Conservation (phyloP, 2,113 vertebrate species). For the Xerus inauris region DNA sequence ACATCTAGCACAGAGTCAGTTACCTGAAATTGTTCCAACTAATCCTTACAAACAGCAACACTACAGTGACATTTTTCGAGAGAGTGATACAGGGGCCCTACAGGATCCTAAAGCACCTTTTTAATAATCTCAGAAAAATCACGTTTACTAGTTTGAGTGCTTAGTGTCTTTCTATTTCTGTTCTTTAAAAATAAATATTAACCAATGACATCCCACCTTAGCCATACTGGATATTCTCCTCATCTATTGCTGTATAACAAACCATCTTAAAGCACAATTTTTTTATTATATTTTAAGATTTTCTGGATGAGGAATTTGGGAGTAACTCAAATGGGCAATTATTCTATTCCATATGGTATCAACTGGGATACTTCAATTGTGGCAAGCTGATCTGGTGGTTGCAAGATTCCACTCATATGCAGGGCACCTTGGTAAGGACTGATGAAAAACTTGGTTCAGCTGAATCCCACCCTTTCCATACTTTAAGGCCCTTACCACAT, state of each 20-base stretch:
- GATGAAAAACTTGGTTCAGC: not conserved
- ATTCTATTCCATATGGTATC: not conserved
- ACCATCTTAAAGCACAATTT: not conserved
- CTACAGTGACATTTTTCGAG: not conserved
- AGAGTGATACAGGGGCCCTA: not conserved
- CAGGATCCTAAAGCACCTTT: not conserved
- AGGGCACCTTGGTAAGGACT: not conserved
- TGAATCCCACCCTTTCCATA: not conserved
- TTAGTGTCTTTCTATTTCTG: not conserved
- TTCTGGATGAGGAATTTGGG: slow-evolving; percentile 18
- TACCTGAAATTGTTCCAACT: not conserved
- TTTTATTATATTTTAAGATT: slow-evolving; percentile 17
- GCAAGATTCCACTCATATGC: not conserved
- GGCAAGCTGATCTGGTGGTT: not conserved
- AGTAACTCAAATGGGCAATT: not conserved
- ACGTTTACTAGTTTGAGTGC: not conserved
- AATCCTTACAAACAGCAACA: not conserved
- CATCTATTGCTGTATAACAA: not conserved
- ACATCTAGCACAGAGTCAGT: not conserved
- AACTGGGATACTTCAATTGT: not conserved
- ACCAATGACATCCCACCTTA: not conserved
- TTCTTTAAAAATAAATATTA: slow-evolving; percentile 45
- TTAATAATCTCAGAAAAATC: slow-evolving; percentile 30
- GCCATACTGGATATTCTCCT: not conserved
- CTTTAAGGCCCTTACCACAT: not conserved